Evolutionary conservation across 2,113 vertebrate genomes (phyloP), one percentile per base, ranked within the genome.

Genomic region (Hippocampus abdominalis): DNA sequence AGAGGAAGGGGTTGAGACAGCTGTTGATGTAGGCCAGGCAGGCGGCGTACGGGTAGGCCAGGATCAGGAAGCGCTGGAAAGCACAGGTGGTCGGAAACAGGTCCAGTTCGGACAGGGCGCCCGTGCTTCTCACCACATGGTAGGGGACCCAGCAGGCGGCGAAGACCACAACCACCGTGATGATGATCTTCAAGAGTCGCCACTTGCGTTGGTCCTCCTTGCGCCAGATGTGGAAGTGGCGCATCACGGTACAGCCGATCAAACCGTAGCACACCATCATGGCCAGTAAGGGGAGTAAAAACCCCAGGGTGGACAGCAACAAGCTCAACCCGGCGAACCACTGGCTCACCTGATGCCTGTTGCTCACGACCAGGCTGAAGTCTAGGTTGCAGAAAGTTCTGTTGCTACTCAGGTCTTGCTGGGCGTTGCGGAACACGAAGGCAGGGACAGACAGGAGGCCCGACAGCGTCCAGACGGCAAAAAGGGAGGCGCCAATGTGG

Each of bases 1-100:
- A 95, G 5, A 95, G 94, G 69, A 95, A 90, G 0, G 94, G 94
- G 84, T 95, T 95, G 69, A 95, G 93, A 89, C 94, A 94, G 88
- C 94, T 94, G 92, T 95, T 95, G 83, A 93, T 59, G 79, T 94
- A 95, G 64, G 93, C 94, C 80, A 94, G 87, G 82, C 94, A 94
- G 79, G 93, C 94, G 65, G 92, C 90, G 9, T 94, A 95, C 0
- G 94, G 94, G 71, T 94, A 94, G 8, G 91, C 91, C 77, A 92
- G 81, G 15, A 92, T 81, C 39, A 94, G 84, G 69, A 92, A 89
- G 59, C 82, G 90, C 49, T 93, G 90, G 74, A 91, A 83, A 57
- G 81, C 36, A 74, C 94, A 95, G 25, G 92, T 91, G 66, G 76
- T 81, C 0, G 88, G 85, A 3, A 92, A 78, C 64, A 93, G 64